A percentile compares a stretch with the other conserved stretches of the same genome.
These are phyloP conservation scores for Brachypalpus laphriformis DNA, from an alignment of 2,888 invertebrate species.

Conservation along the genomic window DNA sequence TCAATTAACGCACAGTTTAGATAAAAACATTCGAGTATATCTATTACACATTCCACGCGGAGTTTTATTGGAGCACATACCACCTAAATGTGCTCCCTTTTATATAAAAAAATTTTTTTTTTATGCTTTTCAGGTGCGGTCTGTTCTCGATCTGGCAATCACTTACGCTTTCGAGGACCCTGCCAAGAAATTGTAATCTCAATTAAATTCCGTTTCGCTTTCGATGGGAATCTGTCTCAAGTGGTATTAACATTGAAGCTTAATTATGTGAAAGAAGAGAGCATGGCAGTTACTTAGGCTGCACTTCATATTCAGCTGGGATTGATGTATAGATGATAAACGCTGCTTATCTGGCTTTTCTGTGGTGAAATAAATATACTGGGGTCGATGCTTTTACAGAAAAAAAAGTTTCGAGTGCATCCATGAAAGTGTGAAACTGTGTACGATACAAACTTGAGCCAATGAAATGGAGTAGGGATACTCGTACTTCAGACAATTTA, in stretches of 20 bases:
- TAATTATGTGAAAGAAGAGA: conserved; percentile 66
- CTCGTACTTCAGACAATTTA: conserved; percentile 64
- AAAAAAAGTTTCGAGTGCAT: conserved; percentile 42
- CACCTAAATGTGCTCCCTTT: conserved; percentile 3
- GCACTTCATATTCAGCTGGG: background rate
- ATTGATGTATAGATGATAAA: background rate
- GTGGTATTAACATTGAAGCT: conserved; percentile 64
- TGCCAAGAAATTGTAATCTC: conserved; percentile 49
- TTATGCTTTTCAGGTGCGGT: conserved; percentile 11
- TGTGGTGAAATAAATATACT: background rate
- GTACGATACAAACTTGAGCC: conserved; percentile 20
- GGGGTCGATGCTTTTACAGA: background rate
- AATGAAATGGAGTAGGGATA: background rate
- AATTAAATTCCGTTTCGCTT: conserved; percentile 54
- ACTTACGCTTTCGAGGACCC: conserved; percentile 53
- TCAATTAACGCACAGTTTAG: conserved; percentile 60
- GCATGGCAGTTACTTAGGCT: conserved; percentile 26
- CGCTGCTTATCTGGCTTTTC: conserved; percentile 4
- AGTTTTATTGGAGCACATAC: conserved; percentile 16
- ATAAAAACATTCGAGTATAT: conserved; percentile 46
- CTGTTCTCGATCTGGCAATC: conserved; percentile 19
- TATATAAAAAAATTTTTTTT: background rate
- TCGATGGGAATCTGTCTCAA: conserved; percentile 63
- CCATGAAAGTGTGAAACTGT: conserved; percentile 37
- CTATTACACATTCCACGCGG: conserved; percentile 5